Conservation (phyloP, 92 coral and sea anemone genomes). For the Anthopleura xanthogrammica region DNA sequence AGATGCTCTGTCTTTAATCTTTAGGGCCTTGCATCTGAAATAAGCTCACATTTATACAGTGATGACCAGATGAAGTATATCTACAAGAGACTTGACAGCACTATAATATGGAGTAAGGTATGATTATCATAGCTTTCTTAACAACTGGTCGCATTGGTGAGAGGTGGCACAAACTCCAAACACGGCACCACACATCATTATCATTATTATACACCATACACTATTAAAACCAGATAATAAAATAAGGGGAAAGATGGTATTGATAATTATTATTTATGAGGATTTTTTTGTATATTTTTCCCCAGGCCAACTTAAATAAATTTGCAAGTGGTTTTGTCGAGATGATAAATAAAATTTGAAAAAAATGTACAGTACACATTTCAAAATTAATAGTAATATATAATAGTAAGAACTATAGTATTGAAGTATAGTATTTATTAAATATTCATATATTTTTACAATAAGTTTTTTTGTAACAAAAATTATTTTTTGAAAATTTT, state of each 20-base stretch:
- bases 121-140: background rate
- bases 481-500: too few relatives aligned
- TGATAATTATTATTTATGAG: background rate
- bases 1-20: background rate
- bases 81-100: conserved; percentile 68
- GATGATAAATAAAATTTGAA: conserved; percentile 25
- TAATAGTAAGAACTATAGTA: too few relatives aligned
- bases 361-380: background rate
- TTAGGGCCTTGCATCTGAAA: conserved; percentile 65
- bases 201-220: background rate
- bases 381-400: background rate
- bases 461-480: background rate
- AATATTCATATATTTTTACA: too few relatives aligned
- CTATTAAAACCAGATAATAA: background rate
- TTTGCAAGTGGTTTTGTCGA: conserved; percentile 67
- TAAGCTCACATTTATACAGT: conserved; percentile 55
- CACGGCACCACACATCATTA: too few relatives aligned
- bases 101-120: conserved; percentile 71
- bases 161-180: too few relatives aligned
- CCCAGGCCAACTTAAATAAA: conserved; percentile 58
- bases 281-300: background rate
- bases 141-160: too few relatives aligned
- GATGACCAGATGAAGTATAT: conserved; percentile 80
- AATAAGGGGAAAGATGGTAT: background rate
- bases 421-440: too few relatives aligned